These are phyloP conservation scores for Odocoileus virginianus DNA, from an alignment of 2,113 vertebrate species.

Conservation along the genomic window DNA sequence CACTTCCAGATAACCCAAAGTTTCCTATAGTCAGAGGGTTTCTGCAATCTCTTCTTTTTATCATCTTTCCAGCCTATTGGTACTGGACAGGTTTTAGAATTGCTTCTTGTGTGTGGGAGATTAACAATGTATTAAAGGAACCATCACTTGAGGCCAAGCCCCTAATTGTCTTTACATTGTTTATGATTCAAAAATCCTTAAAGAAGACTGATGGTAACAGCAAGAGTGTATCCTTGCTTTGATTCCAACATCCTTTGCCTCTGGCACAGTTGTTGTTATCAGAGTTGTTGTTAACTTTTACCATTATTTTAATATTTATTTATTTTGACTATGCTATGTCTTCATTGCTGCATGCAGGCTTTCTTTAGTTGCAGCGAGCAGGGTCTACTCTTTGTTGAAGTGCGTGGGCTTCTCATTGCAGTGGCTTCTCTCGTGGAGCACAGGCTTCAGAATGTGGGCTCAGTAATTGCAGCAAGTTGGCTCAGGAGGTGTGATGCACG, in stretches of 20 bases:
- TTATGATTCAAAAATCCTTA: background rate
- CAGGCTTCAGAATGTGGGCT: background rate
- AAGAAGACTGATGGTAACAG: background rate
- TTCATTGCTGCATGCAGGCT: background rate
- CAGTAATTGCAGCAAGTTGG: background rate
- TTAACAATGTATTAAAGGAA: background rate
- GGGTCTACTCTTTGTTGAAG: background rate
- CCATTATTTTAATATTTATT: background rate
- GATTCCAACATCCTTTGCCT: background rate
- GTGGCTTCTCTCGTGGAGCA: background rate
- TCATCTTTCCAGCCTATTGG: background rate
- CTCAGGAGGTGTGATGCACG: background rate
- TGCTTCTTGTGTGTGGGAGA: background rate
- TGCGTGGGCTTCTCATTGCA: background rate
- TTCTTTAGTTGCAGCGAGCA: background rate
- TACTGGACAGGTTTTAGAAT: background rate
- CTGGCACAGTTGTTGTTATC: no score
- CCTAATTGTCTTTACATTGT: background rate
- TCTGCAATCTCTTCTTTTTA: background rate
- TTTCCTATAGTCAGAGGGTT: background rate
- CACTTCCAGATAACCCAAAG: background rate
- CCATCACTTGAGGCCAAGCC: background rate
- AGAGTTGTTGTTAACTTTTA: background rate
- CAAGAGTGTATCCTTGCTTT: no score
- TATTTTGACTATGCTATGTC: background rate